phyloP scores from a whole-genome alignment of 2,113 vertebrate genomes.

The Scortum barcoo region DNA sequence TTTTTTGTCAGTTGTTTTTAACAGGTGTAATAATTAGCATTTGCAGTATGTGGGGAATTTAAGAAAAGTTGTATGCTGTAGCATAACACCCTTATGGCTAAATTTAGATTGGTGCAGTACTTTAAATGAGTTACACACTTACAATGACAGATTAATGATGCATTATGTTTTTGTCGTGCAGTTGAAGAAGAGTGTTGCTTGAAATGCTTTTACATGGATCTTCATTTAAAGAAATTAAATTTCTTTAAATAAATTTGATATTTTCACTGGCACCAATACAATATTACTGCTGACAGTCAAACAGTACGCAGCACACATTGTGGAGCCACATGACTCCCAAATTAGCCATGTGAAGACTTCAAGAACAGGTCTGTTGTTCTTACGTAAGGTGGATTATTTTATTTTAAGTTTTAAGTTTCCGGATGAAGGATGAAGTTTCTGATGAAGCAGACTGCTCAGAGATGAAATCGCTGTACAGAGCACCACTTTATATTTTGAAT shows the following conservation, averaged over 20 bases:
- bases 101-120: background rate
- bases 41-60: background rate
- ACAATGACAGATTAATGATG: background rate
- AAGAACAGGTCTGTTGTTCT: background rate
- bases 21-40: background rate
- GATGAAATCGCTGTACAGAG: slow-evolving; percentile 25
- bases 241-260: background rate
- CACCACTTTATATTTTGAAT: slow-evolving; percentile 12
- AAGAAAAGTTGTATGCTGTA: background rate
- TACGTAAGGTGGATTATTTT: background rate
- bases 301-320: background rate
- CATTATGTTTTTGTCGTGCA: background rate
- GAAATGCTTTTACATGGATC: background rate
- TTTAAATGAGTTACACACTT: slow-evolving; percentile 5
- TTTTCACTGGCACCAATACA: background rate
- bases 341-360: background rate
- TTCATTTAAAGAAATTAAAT: background rate
- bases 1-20: background rate
- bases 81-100: background rate
- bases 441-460: background rate
- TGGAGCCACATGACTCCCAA: background rate
- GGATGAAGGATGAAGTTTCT: background rate
- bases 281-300: no score
- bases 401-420: background rate
- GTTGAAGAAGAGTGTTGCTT: background rate